Conservation (phyloP, 2,888 invertebrate genomes). For the Nomada fabriciana region DNA sequence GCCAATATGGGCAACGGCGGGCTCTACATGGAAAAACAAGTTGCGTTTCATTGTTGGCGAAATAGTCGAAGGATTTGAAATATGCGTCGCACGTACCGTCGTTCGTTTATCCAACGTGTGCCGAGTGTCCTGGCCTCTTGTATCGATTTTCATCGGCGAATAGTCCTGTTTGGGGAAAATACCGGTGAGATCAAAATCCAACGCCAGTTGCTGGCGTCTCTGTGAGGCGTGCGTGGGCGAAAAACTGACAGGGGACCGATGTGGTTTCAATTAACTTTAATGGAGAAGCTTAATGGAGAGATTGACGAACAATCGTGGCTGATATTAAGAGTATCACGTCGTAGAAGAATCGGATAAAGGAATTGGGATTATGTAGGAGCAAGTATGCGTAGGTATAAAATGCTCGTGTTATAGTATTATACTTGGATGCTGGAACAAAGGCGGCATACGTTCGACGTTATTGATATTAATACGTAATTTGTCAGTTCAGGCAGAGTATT, state of each 20-base stretch:
- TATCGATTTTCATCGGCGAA: conserved; percentile 66
- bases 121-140: conserved; percentile 45
- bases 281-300: neutral
- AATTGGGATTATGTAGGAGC: no score
- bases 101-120: conserved; percentile 65
- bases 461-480: no score
- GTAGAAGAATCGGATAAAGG: no score
- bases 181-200: neutral
- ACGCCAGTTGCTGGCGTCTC: neutral
- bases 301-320: no score
- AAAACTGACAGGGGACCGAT: neutral
- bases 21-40: conserved; percentile 57
- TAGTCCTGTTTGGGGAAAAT: conserved; percentile 53
- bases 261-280: neutral
- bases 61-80: conserved; percentile 60
- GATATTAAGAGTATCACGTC: no score
- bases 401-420: no score
- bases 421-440: no score
- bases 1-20: conserved; percentile 42
- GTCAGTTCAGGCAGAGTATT: no score
- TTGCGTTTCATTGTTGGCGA: conserved; percentile 61
- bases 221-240: neutral
- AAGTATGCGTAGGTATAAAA: no score
- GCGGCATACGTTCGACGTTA: no score
- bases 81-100: conserved; percentile 58